Conservation (phyloP, 1,140 invertebrate species). For the Eciton burchellii region DNA sequence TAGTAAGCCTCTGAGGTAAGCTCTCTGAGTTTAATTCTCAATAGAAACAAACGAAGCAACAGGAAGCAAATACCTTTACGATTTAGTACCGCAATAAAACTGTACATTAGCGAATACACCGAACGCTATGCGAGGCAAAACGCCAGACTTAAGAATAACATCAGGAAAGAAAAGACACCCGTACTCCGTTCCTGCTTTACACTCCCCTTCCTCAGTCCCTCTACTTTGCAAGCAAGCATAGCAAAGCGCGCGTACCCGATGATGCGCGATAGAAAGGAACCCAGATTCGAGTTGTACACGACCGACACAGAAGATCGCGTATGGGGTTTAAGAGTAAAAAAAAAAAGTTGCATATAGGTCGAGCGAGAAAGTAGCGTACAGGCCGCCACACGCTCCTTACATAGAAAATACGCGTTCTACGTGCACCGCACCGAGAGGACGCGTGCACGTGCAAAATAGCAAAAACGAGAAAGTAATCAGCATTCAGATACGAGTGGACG, state of each 20-base stretch:
- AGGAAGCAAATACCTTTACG: neutral
- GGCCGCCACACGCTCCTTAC: slow-evolving; percentile 63
- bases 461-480: slow-evolving; percentile 60
- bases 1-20: too few relatives aligned
- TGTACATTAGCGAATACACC: neutral
- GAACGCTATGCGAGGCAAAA: neutral
- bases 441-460: slow-evolving; percentile 43
- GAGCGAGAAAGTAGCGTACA: slow-evolving; percentile 77
- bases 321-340: slow-evolving; percentile 59
- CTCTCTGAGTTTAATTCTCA: too few relatives aligned
- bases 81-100: slow-evolving; percentile 8
- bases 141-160: neutral
- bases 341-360: slow-evolving; percentile 80
- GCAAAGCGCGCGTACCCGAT: slow-evolving; percentile 54
- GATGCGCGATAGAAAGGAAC: slow-evolving; percentile 77
- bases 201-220: too few relatives aligned
- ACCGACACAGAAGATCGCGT: slow-evolving; percentile 53
- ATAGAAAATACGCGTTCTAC: slow-evolving; percentile 31
- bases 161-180: slow-evolving; percentile 12
- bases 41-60: neutral
- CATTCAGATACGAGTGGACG: slow-evolving; percentile 31
- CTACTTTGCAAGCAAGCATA: slow-evolving; percentile 7
- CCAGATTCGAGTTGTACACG: slow-evolving; percentile 73
- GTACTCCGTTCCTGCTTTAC: slow-evolving; percentile 9
- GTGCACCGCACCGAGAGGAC: slow-evolving; percentile 9